Percentiles rank a stretch among this genome's conserved stretches.
These are phyloP conservation scores for Heliothis peltigera DNA, from an alignment of 2,888 invertebrate species.

Conservation along the genomic window DNA sequence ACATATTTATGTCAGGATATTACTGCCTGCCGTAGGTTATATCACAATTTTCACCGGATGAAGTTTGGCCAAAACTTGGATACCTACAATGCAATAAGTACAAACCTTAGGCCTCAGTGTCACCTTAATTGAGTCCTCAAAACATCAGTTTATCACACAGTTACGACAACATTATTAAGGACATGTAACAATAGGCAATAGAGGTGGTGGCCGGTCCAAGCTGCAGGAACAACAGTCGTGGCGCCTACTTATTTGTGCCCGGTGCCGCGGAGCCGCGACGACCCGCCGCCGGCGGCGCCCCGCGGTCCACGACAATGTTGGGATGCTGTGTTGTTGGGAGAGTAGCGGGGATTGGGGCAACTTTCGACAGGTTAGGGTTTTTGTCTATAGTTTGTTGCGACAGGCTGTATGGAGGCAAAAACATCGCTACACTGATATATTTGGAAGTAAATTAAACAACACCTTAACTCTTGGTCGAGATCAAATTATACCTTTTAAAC, in stretches of 20 bases:
- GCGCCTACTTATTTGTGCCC: slow-evolving; percentile 79
- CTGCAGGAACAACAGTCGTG: slow-evolving; percentile 63
- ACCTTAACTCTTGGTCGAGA: too few species aligned
- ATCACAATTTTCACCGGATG: too few species aligned
- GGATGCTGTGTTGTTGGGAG: slow-evolving; percentile 10
- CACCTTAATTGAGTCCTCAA: not conserved
- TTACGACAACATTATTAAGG: not conserved
- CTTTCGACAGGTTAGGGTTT: not conserved
- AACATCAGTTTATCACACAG: not conserved
- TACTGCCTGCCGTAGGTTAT: too few species aligned
- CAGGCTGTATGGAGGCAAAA: too few species aligned
- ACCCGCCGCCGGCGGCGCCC: slow-evolving; percentile 70
- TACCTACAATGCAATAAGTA: too few species aligned
- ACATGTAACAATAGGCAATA: slow-evolving; percentile 23
- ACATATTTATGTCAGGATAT: too few species aligned
- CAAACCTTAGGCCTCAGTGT: not conserved
- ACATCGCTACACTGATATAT: too few species aligned
- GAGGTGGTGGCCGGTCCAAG: slow-evolving; percentile 50
- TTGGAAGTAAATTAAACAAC: too few species aligned
- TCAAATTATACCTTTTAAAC: too few species aligned
- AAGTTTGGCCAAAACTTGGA: too few species aligned
- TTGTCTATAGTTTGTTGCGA: not conserved
- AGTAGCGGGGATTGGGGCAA: slow-evolving; percentile 22
- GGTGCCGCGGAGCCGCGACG: slow-evolving; percentile 67
- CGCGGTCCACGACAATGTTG: slow-evolving; percentile 67